phyloP scores from a whole-genome alignment of 1,140 invertebrate species.

The Helicoverpa zea region DNA sequence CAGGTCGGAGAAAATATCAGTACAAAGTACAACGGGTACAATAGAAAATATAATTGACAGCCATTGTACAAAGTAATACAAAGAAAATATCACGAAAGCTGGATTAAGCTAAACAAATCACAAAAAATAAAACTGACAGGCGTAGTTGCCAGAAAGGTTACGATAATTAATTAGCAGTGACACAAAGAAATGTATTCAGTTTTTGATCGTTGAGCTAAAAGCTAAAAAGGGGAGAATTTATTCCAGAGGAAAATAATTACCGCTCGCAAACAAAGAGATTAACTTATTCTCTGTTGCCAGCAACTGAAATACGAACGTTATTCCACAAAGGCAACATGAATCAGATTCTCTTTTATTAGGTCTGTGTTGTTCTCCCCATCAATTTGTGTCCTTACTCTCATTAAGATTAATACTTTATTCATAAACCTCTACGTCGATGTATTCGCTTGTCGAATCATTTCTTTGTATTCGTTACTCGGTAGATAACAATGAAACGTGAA shows the following conservation, averaged over 20 bases:
- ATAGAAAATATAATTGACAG: conserved; percentile 7
- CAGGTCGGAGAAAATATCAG: too few relatives aligned
- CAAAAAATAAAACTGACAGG: conserved; percentile 24
- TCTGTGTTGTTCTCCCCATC: conserved; percentile 48
- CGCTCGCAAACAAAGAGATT: conserved; percentile 56
- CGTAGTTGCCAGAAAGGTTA: conserved; percentile 17
- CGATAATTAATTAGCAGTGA: conserved; percentile 46
- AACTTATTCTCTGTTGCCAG: conserved; percentile 53
- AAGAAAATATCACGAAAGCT: conserved; percentile 12
- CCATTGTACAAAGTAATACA: neutral
- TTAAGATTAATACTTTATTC: conserved; percentile 51
- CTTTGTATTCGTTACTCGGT: conserved; percentile 30
- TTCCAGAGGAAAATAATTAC: conserved; percentile 57
- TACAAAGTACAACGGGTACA: neutral
- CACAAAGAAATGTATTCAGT: conserved; percentile 49
- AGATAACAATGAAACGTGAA: conserved; percentile 4
- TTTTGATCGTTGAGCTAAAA: conserved; percentile 49
- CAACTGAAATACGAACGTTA: conserved; percentile 56
- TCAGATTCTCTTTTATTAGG: conserved; percentile 57
- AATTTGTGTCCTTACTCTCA: conserved; percentile 51
- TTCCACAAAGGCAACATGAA: conserved; percentile 55
- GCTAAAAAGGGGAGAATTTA: conserved; percentile 51
- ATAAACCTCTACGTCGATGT: conserved; percentile 18
- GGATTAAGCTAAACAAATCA: conserved; percentile 29
- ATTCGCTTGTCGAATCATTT: conserved; percentile 34